phyloP scores from a whole-genome alignment of 2,797 vertebrate species.

The Microchirus variegatus region DNA sequence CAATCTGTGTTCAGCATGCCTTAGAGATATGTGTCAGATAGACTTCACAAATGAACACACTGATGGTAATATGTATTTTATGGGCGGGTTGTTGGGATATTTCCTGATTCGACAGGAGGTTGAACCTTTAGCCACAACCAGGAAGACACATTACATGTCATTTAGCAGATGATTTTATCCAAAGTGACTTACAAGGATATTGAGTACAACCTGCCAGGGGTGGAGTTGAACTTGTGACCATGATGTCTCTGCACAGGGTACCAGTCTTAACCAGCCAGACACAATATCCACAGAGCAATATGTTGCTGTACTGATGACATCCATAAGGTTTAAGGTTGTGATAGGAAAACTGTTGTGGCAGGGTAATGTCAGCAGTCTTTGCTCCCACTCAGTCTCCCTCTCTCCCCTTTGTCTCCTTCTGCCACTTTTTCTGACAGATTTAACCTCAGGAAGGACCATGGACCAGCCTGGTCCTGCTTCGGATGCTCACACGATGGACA shows the following conservation, averaged over 20 bases:
- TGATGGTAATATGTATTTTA: constrained; percentile 5
- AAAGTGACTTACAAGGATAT: no score
- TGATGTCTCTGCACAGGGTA: no score
- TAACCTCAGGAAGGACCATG: constrained; percentile 59
- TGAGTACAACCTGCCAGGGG: no score
- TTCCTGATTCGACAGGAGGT: background rate
- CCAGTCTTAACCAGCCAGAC: no score
- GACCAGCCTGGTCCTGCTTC: constrained; percentile 60
- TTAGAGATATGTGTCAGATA: constrained; percentile 17
- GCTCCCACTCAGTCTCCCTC: background rate
- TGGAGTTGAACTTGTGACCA: no score
- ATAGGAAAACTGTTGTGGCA: background rate
- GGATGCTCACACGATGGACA: constrained; percentile 53
- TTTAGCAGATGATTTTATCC: no score
- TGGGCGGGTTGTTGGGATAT: background rate
- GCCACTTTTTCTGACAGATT: constrained; percentile 49
- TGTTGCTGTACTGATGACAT: background rate
- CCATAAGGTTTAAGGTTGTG: background rate
- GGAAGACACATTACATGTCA: background rate
- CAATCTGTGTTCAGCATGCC: constrained; percentile 11
- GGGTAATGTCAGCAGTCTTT: constrained; percentile 9
- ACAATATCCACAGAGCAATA: background rate
- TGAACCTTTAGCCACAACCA: constrained; percentile 1
- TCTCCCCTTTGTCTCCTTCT: background rate
- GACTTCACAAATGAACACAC: background rate